These are phyloP conservation scores for Epizoanthus fatuus DNA, from an alignment of 92 coral and sea anemone genomes.

Conservation along the genomic window DNA sequence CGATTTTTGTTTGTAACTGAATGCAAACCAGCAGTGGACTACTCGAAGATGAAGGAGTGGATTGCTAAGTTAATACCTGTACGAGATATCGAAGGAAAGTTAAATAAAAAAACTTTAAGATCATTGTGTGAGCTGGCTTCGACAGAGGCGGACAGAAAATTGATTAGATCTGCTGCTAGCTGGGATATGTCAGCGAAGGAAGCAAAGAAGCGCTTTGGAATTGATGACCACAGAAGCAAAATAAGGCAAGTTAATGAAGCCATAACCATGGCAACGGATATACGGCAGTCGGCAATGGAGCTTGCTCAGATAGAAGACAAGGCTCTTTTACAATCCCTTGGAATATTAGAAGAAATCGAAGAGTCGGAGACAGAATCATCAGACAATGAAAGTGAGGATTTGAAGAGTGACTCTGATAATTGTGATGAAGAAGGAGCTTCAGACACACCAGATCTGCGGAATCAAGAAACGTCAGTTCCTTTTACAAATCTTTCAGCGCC, in stretches of 20 bases:
- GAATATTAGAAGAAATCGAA: not conserved
- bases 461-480: conserved; percentile 19
- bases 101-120: conserved; percentile 56
- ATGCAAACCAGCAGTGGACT: conserved; percentile 52
- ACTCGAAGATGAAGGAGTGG: conserved; percentile 52
- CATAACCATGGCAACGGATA: conserved; percentile 42
- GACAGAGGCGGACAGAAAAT: conserved; percentile 54
- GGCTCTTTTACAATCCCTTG: conserved; percentile 59
- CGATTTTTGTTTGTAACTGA: conserved; percentile 52
- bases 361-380: conserved; percentile 8
- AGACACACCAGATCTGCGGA: conserved; percentile 14
- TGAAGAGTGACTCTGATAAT: conserved; percentile 31
- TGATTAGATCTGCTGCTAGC: conserved; percentile 62
- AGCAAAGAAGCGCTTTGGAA: conserved; percentile 44
- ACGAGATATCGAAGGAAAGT: conserved; percentile 1
- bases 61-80: conserved; percentile 53
- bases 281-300: conserved; percentile 35
- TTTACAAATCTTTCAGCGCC: conserved; percentile 55
- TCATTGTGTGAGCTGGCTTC: conserved; percentile 71
- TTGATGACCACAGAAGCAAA: conserved; percentile 39
- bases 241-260: conserved; percentile 51
- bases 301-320: conserved; percentile 62
- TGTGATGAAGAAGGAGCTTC: conserved; percentile 11
- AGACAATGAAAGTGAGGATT: conserved; percentile 29
- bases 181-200: conserved; percentile 49